Percentiles rank a stretch among this genome's conserved stretches.
phyloP scores from a whole-genome alignment of 2,113 vertebrate species.

The Siniperca chuatsi region DNA sequence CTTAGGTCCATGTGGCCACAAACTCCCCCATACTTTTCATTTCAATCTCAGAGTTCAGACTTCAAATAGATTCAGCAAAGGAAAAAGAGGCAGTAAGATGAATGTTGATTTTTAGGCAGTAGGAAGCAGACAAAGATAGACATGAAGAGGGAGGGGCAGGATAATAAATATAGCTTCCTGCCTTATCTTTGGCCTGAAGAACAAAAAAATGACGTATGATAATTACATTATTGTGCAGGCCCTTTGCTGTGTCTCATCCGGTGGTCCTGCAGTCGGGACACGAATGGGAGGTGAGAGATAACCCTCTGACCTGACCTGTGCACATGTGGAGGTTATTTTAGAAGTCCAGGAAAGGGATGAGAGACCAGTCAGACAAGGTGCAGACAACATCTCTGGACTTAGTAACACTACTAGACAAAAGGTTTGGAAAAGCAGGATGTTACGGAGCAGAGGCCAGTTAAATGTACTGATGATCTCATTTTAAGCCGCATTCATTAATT shows the following conservation, averaged over 20 bases:
- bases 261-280: constrained; percentile 49
- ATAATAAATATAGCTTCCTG: constrained; percentile 67
- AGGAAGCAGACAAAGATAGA: constrained; percentile 54
- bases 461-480: not conserved
- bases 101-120: constrained; percentile 5
- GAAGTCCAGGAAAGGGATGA: constrained; percentile 76
- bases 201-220: constrained; percentile 36
- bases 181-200: constrained; percentile 44
- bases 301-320: constrained; percentile 53
- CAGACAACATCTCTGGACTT: not conserved
- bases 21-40: not conserved
- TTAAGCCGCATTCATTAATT: not conserved
- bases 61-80: not conserved
- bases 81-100: constrained; percentile 4
- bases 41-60: not conserved
- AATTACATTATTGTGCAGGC: constrained; percentile 26
- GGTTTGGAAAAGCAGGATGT: not conserved
- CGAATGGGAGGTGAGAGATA: constrained; percentile 49
- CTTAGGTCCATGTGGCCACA: not conserved
- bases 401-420: not conserved
- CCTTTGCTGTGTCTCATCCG: constrained; percentile 53
- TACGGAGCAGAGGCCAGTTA: not conserved
- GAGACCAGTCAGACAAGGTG: constrained; percentile 25
- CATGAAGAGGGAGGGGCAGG: constrained; percentile 28
- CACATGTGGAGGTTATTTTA: constrained; percentile 63